These are phyloP conservation scores for Zaprionus bogoriensis DNA, from an alignment of 2,888 invertebrate genomes.

Conservation along the genomic window DNA sequence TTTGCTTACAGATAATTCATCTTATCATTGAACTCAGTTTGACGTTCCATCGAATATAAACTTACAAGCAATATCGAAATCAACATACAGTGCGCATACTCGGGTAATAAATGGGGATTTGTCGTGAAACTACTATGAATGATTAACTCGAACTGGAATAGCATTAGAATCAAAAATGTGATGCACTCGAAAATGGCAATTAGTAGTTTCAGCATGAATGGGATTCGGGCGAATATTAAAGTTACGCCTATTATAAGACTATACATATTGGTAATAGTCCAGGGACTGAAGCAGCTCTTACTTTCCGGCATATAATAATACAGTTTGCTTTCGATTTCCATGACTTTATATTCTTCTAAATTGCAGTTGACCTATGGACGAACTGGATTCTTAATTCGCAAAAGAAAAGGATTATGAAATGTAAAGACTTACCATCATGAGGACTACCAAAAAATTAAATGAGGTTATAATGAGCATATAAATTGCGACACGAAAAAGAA, in stretches of 20 bases:
- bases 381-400: no score
- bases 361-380: conserved; percentile 28
- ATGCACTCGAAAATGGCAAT: conserved; percentile 85
- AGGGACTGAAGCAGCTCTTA: conserved; percentile 78
- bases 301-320: conserved; percentile 36
- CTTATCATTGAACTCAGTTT: conserved; percentile 94
- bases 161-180: conserved; percentile 87
- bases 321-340: conserved; percentile 42
- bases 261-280: conserved; percentile 84
- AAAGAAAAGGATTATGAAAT: no score
- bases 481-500: conserved; percentile 85
- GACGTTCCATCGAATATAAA: conserved; percentile 92
- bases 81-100: conserved; percentile 88
- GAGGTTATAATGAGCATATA: conserved; percentile 87
- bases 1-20: conserved; percentile 88
- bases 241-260: conserved; percentile 86
- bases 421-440: conserved; percentile 31
- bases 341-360: background rate
- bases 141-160: conserved; percentile 84
- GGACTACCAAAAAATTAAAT: conserved; percentile 83
- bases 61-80: conserved; percentile 89
- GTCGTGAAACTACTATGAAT: conserved; percentile 87
- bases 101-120: conserved; percentile 87
- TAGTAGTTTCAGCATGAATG: conserved; percentile 89
- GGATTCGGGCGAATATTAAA: conserved; percentile 92